Base-by-base conservation (phyloP, 1,140 invertebrate genomes). In the Sarcophaga peregrina region DNA sequence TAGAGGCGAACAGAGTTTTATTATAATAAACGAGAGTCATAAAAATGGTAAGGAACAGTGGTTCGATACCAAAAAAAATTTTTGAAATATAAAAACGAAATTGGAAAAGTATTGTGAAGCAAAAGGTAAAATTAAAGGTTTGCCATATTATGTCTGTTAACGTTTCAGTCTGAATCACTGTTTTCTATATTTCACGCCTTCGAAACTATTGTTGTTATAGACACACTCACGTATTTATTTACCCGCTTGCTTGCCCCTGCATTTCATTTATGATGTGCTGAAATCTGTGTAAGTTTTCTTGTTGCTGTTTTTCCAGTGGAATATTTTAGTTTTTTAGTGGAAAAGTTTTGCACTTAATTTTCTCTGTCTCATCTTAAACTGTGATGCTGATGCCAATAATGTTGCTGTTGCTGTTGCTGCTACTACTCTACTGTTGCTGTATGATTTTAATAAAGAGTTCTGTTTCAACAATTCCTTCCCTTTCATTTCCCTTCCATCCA, bases 331-430 rank as follows among this genome's bases (percentile, higher is more conserved):
- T 37, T 83, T 83, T 83, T 83, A 83, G 83, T 83, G 48, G 83
- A 83, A 83, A 83, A 83, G 50, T 83, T 83, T 83, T 82, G 17
- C 58, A 83, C 80, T 83, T 50, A 50, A 78, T 78, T 78, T 76
- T 78, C 17, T 72, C 17, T 72, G n/a, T n/a, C n/a, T n/a, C n/a
- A n/a, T n/a, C n/a, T n/a, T n/a, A n/a, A n/a, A n/a, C n/a, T n/a
- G n/a, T n/a, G 37, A 72, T 72, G 37, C 46, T 83, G 80, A 52
- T 83, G 72, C 82, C 46, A n/a, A n/a, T n/a, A n/a, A n/a, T 83
- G 80, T 62, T 83, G 72, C 82, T 62, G 76, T n/a, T n/a, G n/a
- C 46, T 83, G 80, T 62, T 83, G 72, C 82, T 62, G 76, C 76
- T 45, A 81, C 82, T 80, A 37, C 25, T 37, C 1, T 4, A 2